phyloP scores from a whole-genome alignment of 2,888 invertebrate genomes.

The Acrocyrtus sp. region DNA sequence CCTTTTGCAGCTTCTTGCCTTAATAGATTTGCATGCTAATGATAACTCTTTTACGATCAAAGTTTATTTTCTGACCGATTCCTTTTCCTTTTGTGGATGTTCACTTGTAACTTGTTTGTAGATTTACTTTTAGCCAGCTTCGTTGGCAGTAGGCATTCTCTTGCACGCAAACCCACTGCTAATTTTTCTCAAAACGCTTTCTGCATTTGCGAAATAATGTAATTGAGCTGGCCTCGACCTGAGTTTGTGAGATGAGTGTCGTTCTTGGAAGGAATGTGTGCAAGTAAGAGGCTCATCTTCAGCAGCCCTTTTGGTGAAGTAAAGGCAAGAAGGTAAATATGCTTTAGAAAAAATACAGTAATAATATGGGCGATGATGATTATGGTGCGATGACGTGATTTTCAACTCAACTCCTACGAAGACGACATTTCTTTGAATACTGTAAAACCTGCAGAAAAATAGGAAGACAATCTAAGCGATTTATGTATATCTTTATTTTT shows the following conservation, averaged over 20 bases:
- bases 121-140: not conserved
- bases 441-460: slow-evolving; percentile 18
- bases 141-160: too few species aligned
- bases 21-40: slow-evolving; percentile 1
- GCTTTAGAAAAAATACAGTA: slow-evolving; percentile 33
- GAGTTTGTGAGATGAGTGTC: slow-evolving; percentile 1
- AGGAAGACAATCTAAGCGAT: slow-evolving; percentile 14
- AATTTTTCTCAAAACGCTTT: too few species aligned
- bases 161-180: not conserved
- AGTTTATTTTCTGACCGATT: slow-evolving; percentile 26
- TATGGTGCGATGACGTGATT: slow-evolving; percentile 31
- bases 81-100: slow-evolving; percentile 42
- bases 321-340: slow-evolving; percentile 5
- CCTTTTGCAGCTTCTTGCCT: not conserved
- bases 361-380: slow-evolving; percentile 25
- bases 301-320: too few species aligned
- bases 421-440: slow-evolving; percentile 44
- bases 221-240: slow-evolving; percentile 33
- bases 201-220: not conserved
- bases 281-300: slow-evolving; percentile 21
- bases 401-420: slow-evolving; percentile 43
- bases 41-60: not conserved
- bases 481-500: not conserved
- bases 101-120: not conserved
- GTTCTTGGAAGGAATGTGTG: not conserved